Evolutionary conservation across 2,113 vertebrate genomes (phyloP), one percentile per base, ranked within the genome.

Genomic region (Lynx canadensis): DNA sequence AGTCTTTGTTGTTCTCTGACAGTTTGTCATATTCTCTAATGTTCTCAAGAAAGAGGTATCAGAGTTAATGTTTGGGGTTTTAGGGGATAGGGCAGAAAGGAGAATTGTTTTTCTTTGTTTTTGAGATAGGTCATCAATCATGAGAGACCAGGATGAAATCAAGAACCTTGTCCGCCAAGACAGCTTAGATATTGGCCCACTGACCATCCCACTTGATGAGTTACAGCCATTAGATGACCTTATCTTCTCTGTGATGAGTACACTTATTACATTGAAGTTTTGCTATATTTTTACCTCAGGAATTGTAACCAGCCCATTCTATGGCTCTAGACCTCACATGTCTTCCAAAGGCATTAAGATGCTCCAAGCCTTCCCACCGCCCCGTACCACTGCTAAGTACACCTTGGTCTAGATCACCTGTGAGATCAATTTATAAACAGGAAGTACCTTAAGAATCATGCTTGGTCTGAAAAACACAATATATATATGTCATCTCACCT

Each of bases 391-490:
- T 36, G 7, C 63, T 31, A 27, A 10, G 31, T 14, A 25, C 38
- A 33, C 38, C 19, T 41, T 33, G 4, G 18, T 69, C 48, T 50
- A 38, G 8, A 60, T 95, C 50, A 23, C 60, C 23, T 60, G 18
- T 68, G 86, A 86, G 45, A 80, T 65, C 15, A 4, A 16, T 8
- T 36, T 52, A 63, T 23, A 76, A 45, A 91, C 18, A 93, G 65
- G 71, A 95, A 94, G 73, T 94, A n/a, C 31, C 68, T 95, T 69
- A 19, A 9, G 36, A 89, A 97, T 79, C 29, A n/a, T 15, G 73
- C 50, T 71, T 69, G 29, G 33, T 84, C 85, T 63, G 57, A 73
- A 76, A 76, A 87, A 80, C 10, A 16, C 52, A 68, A 45, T 45
- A 45, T 45, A 45, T 18, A 21, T 12, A 21, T 33, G 65, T 91